Conservation (phyloP, 2,113 vertebrate genomes). For the Archocentrus centrarchus region DNA sequence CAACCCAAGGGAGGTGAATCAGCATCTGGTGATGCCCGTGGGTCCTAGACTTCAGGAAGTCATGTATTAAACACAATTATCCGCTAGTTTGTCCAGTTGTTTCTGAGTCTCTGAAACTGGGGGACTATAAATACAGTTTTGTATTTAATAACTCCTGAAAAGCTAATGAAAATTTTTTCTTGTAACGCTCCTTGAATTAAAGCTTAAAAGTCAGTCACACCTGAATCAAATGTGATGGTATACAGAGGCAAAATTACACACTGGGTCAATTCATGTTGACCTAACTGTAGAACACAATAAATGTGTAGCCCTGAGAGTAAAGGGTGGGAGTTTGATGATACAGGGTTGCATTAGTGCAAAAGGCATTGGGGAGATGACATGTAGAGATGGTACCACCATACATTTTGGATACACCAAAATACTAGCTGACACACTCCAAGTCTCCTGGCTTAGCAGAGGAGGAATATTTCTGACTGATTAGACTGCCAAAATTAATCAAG, state of each 20-base stretch:
- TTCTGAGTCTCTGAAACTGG: not conserved
- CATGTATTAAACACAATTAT: not conserved
- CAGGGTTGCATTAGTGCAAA: not conserved
- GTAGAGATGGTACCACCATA: not conserved
- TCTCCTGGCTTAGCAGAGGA: not conserved
- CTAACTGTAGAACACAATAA: too few species aligned
- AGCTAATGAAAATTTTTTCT: too few species aligned
- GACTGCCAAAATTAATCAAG: not conserved
- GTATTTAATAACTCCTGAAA: not conserved
- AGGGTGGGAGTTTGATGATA: not conserved
- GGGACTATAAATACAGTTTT: not conserved
- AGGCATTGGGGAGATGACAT: not conserved
- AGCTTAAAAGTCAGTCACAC: too few species aligned
- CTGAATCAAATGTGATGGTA: too few species aligned
- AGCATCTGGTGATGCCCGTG: not conserved
- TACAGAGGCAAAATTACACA: too few species aligned
- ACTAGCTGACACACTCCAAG: not conserved
- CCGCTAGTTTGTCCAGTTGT: not conserved
- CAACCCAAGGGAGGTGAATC: not conserved
- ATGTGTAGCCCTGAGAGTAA: too few species aligned
- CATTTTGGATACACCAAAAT: not conserved
- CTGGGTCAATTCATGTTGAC: too few species aligned
- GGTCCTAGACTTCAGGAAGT: not conserved
- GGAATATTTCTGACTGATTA: not conserved
- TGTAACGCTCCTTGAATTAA: too few species aligned